Conservation (phyloP, 1,140 invertebrate species). For the Calycopis cecrops region DNA sequence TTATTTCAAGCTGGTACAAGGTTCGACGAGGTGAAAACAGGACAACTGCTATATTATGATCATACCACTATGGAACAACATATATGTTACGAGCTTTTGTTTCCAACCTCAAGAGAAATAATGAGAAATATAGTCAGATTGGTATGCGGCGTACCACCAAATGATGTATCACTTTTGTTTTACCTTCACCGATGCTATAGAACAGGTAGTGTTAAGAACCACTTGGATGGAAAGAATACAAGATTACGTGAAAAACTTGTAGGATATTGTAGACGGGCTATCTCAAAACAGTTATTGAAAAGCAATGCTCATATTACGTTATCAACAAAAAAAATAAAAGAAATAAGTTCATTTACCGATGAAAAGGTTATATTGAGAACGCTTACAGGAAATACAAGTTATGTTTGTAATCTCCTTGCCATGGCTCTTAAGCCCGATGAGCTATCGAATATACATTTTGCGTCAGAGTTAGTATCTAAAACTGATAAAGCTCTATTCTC, state of each 20-base stretch:
- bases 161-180: conserved; percentile 54
- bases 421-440: conserved; percentile 60
- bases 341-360: conserved; percentile 49
- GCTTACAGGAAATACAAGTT: conserved; percentile 51
- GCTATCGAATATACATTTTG: conserved; percentile 43
- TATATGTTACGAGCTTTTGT: conserved; percentile 46
- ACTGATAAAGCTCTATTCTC: conserved; percentile 28
- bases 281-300: conserved; percentile 42
- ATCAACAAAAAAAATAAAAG: conserved; percentile 41
- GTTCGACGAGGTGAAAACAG: conserved; percentile 30
- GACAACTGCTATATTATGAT: conserved; percentile 50
- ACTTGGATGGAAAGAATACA: conserved; percentile 54
- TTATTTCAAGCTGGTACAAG: conserved; percentile 41
- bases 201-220: conserved; percentile 43
- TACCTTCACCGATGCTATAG: conserved; percentile 62
- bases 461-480: conserved; percentile 40
- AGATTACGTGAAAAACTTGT: conserved; percentile 57
- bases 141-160: conserved; percentile 49
- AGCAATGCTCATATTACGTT: conserved; percentile 53
- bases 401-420: conserved; percentile 55
- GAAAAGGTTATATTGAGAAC: conserved; percentile 57
- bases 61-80: conserved; percentile 58
- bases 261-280: conserved; percentile 51
- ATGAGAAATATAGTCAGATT: conserved; percentile 53
- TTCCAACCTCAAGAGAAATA: conserved; percentile 52